Conservation (phyloP, 2,797 vertebrate species). For the Gila robusta region DNA sequence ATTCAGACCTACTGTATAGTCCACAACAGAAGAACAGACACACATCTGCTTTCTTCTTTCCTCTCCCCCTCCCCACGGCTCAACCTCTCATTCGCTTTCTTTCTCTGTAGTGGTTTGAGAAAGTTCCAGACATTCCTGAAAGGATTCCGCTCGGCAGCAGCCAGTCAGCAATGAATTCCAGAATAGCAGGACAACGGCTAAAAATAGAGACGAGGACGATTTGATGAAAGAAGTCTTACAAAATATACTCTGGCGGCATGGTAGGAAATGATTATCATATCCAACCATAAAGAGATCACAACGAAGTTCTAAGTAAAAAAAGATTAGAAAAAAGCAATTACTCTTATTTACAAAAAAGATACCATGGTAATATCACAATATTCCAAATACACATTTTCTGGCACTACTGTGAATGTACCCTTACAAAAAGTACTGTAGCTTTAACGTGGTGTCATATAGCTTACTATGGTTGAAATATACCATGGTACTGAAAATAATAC, state of each 20-base stretch:
- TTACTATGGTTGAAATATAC: neutral
- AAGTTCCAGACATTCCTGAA: conserved; percentile 93
- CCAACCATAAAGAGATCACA: neutral
- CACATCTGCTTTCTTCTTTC: conserved; percentile 66
- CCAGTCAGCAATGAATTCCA: conserved; percentile 93
- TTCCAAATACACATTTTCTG: neutral
- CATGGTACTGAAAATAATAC: neutral
- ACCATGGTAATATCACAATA: neutral
- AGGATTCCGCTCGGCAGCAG: conserved; percentile 90
- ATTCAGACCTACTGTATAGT: conserved; percentile 41
- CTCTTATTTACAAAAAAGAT: neutral
- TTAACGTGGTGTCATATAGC: too few relatives aligned
- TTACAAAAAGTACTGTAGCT: neutral
- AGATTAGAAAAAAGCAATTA: neutral
- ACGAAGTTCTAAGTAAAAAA: neutral
- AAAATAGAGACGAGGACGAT: conserved; percentile 72
- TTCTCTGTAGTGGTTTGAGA: conserved; percentile 90
- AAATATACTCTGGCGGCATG: neutral
- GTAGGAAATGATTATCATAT: neutral
- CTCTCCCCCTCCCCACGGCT: conserved; percentile 62
- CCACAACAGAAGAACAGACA: conserved; percentile 45
- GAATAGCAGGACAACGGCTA: conserved; percentile 89
- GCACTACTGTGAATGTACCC: neutral
- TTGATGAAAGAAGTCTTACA: conserved; percentile 10
- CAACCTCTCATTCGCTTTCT: conserved; percentile 53